A percentile compares a stretch with the other conserved stretches of the same genome.
These are phyloP conservation scores for Trissolcus brochymenae DNA, from an alignment of 2,888 invertebrate genomes.

Conservation along the genomic window DNA sequence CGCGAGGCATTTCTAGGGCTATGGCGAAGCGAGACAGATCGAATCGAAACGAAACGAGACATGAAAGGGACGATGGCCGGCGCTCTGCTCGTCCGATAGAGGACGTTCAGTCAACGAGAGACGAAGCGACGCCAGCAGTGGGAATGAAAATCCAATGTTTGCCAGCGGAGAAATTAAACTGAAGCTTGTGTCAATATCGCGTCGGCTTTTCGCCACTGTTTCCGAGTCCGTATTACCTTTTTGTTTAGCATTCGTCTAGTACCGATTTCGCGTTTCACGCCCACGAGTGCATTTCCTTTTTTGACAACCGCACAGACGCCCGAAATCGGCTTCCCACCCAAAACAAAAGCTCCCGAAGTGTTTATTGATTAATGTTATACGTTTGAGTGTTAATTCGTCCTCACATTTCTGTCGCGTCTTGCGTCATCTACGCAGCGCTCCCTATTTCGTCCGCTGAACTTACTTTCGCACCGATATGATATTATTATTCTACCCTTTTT, in stretches of 20 bases:
- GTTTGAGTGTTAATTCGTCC: constrained; percentile 35
- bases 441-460: constrained; percentile 32
- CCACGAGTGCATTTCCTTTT: constrained; percentile 31
- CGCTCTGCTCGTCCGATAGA: constrained; percentile 25
- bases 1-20: constrained; percentile 35
- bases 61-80: constrained; percentile 49
- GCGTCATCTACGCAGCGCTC: constrained; percentile 25
- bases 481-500: constrained; percentile 21
- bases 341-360: constrained; percentile 32
- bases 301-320: constrained; percentile 49
- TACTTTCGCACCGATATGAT: constrained; percentile 24
- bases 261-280: constrained; percentile 52
- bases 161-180: constrained; percentile 73
- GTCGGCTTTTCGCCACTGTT: constrained; percentile 69
- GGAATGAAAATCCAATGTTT: constrained; percentile 72
- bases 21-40: constrained; percentile 25
- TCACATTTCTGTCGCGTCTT: constrained; percentile 17
- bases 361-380: constrained; percentile 42
- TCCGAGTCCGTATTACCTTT: constrained; percentile 64
- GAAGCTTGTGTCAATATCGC: constrained; percentile 74
- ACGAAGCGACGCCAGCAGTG: constrained; percentile 47
- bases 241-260: constrained; percentile 59
- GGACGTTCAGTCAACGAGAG: constrained; percentile 41
- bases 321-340: constrained; percentile 38
- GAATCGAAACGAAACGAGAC: constrained; percentile 35